These are phyloP conservation scores for Drosophila meridiana DNA, from an alignment of 2,888 invertebrate genomes.

Conservation along the genomic window DNA sequence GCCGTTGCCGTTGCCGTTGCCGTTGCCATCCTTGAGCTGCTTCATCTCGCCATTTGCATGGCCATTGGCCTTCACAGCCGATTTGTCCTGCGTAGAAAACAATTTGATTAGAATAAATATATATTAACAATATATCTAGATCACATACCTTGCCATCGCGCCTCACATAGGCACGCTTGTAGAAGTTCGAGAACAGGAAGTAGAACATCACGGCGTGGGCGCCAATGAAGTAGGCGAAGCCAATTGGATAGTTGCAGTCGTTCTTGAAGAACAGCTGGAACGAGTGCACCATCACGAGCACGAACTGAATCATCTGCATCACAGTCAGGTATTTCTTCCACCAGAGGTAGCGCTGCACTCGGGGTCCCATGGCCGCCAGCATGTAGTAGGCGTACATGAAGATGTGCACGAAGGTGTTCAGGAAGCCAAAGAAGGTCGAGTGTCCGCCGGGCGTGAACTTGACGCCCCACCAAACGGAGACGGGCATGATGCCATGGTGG, in stretches of 20 bases:
- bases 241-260: conserved; percentile 95
- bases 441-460: conserved; percentile 96
- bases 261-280: conserved; percentile 93
- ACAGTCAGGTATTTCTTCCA: conserved; percentile 98
- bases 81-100: conserved; percentile 64
- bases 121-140: neutral
- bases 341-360: conserved; percentile 95
- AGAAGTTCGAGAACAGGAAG: conserved; percentile 96
- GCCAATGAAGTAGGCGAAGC: conserved; percentile 96
- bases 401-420: conserved; percentile 97
- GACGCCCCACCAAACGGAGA: conserved; percentile 96
- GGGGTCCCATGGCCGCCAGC: conserved; percentile 95
- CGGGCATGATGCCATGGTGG: conserved; percentile 97
- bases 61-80: conserved; percentile 77
- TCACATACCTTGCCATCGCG: conserved; percentile 80
- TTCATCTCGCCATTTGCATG: conserved; percentile 74
- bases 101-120: neutral
- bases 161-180: conserved; percentile 90
- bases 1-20: neutral
- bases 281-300: conserved; percentile 94
- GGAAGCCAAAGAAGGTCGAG: conserved; percentile 95
- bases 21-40: conserved; percentile 55
- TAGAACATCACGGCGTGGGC: conserved; percentile 97
- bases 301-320: conserved; percentile 97
- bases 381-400: conserved; percentile 97